phyloP scores from a whole-genome alignment of 2,113 vertebrate genomes.

The Ramphastos sulfuratus region DNA sequence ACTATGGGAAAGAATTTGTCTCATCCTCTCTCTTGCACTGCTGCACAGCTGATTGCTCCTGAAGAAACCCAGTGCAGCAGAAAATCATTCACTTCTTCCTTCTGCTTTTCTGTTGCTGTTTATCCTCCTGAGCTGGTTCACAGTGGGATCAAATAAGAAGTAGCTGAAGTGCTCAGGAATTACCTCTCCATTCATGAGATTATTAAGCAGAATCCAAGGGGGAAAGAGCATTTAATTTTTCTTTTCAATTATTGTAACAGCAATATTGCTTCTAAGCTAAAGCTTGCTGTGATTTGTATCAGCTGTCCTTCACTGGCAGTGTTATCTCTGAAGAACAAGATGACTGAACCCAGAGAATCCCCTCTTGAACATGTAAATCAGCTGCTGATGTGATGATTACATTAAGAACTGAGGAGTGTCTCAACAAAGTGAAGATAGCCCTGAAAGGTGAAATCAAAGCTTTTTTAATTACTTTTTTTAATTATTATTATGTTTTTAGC shows the following conservation, averaged over 20 bases:
- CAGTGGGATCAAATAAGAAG: background rate
- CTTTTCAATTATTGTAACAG: background rate
- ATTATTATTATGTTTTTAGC: too few relatives aligned
- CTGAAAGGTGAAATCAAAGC: too few relatives aligned
- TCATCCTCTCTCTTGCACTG: background rate
- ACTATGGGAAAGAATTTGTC: background rate
- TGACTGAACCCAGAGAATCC: too few relatives aligned
- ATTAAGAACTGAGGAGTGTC: too few relatives aligned
- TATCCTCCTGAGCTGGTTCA: background rate
- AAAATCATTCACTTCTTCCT: background rate
- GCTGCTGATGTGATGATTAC: too few relatives aligned
- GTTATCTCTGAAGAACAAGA: background rate
- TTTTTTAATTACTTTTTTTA: too few relatives aligned
- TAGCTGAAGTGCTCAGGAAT: background rate
- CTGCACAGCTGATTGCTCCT: background rate
- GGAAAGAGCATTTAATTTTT: background rate
- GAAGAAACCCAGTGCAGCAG: background rate
- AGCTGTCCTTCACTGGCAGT: background rate
- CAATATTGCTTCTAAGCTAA: background rate
- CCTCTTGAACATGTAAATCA: too few relatives aligned
- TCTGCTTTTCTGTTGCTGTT: background rate
- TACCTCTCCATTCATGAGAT: background rate
- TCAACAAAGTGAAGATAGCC: too few relatives aligned
- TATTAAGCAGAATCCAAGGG: background rate
- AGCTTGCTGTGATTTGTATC: background rate